Evolutionary conservation across 2,888 invertebrate genomes (phyloP).

Genomic region (Zonitis immaculata): DNA sequence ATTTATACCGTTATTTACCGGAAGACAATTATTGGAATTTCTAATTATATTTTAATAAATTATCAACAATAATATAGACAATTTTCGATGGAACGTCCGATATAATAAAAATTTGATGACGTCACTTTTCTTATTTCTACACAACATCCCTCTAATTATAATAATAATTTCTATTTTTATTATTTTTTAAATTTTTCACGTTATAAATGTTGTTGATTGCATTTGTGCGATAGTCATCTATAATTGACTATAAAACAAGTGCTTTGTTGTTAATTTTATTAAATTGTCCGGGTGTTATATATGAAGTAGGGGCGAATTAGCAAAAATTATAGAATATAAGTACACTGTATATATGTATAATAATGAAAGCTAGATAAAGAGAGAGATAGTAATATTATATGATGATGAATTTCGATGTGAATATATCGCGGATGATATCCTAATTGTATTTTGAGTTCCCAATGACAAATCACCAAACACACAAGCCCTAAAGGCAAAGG

Average conservation of each 20-base stretch:
- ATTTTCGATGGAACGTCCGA: too few relatives aligned
- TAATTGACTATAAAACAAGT: not conserved
- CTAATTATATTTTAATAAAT: not conserved
- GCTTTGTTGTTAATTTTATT: not conserved
- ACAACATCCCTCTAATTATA: too few relatives aligned
- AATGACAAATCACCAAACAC: constrained; percentile 26
- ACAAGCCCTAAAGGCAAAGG: constrained; percentile 15
- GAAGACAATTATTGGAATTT: not conserved
- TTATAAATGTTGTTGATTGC: too few relatives aligned
- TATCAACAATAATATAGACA: too few relatives aligned
- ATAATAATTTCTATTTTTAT: too few relatives aligned
- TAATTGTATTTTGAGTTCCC: constrained; percentile 25
- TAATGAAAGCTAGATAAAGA: not conserved
- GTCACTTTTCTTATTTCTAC: too few relatives aligned
- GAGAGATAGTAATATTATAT: constrained; percentile 11
- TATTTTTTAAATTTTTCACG: too few relatives aligned
- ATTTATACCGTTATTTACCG: not conserved
- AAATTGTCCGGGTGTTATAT: not conserved
- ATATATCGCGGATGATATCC: constrained; percentile 16
- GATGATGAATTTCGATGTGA: constrained; percentile 23
- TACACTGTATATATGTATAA: not conserved
- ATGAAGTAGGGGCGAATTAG: constrained; percentile 5
- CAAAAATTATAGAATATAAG: constrained; percentile 19
- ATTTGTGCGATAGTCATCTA: not conserved
- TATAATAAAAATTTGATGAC: too few relatives aligned